These are phyloP conservation scores for Cabera pusaria DNA, from an alignment of 2,888 invertebrate genomes.

Conservation along the genomic window DNA sequence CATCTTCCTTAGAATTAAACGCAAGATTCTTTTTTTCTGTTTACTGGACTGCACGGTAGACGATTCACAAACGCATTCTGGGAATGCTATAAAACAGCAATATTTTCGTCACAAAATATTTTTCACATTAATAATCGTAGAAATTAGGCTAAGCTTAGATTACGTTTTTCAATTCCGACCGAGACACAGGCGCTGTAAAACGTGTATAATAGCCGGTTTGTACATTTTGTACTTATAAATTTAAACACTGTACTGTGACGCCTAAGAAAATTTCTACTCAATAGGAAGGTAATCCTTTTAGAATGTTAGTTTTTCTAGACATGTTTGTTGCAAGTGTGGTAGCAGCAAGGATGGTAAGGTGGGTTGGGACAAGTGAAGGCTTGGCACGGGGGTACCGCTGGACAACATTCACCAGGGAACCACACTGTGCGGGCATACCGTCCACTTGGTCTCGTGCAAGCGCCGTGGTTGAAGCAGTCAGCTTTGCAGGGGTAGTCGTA, in stretches of 20 bases:
- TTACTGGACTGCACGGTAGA: conserved; percentile 16
- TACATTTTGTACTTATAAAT: too few species aligned
- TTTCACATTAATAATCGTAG: too few species aligned
- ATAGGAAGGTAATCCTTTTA: too few species aligned
- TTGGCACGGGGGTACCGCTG: conserved; percentile 67
- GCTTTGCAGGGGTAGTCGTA: conserved; percentile 78
- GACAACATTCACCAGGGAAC: conserved; percentile 73
- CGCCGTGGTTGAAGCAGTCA: conserved; percentile 74
- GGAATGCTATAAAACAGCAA: too few species aligned
- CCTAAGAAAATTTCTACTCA: too few species aligned
- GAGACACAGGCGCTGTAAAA: too few species aligned
- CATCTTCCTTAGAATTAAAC: conserved; percentile 2
- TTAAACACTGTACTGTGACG: too few species aligned
- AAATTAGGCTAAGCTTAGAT: too few species aligned
- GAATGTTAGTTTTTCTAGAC: too few species aligned
- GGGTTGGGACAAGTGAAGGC: conserved; percentile 75
- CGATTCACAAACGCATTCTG: conserved; percentile 24
- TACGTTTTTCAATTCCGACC: too few species aligned
- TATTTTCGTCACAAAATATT: too few species aligned
- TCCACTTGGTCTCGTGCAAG: conserved; percentile 70
- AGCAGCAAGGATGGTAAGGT: conserved; percentile 72
- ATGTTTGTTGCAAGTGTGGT: conserved; percentile 67
- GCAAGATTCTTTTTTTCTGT: conserved; percentile 1
- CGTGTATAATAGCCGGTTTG: too few species aligned
- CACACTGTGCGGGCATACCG: conserved; percentile 70